A percentile compares a stretch with the other conserved stretches of the same genome.
These are phyloP conservation scores for Chalcosyrphus nemorum DNA, from an alignment of 2,888 invertebrate genomes.

Conservation along the genomic window DNA sequence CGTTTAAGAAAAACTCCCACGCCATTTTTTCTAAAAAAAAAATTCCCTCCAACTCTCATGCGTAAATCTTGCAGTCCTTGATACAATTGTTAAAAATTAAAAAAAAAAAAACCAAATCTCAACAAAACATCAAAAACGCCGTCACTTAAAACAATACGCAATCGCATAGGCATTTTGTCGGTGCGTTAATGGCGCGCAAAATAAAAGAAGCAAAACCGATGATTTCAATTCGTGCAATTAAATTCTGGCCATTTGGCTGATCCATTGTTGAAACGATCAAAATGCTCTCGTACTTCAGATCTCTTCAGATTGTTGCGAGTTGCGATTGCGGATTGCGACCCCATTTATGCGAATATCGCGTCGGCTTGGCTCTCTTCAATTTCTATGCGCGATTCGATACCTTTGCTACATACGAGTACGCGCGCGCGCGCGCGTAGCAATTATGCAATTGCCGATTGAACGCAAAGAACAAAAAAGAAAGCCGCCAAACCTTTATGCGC, in stretches of 20 bases:
- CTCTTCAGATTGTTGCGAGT: conserved; percentile 40
- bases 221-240: conserved; percentile 38
- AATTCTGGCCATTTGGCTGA: conserved; percentile 58
- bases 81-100: neutral
- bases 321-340: no score
- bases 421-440: conserved; percentile 48
- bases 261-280: conserved; percentile 44
- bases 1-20: neutral
- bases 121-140: conserved; percentile 36
- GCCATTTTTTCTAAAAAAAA: neutral
- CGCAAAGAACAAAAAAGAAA: conserved; percentile 53
- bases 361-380: conserved; percentile 53
- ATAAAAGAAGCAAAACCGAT: conserved; percentile 27
- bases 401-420: conserved; percentile 50
- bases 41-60: neutral
- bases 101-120: neutral
- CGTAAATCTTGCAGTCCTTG: neutral
- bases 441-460: conserved; percentile 55
- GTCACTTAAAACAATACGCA: neutral
- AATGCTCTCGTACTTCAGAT: conserved; percentile 33
- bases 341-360: conserved; percentile 28
- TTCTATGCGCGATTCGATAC: conserved; percentile 56
- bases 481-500: conserved; percentile 50
- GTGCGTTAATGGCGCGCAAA: conserved; percentile 5
- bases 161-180: conserved; percentile 15